Conservation (phyloP, 2,888 invertebrate genomes). For the Drosophila maculinotata region DNA sequence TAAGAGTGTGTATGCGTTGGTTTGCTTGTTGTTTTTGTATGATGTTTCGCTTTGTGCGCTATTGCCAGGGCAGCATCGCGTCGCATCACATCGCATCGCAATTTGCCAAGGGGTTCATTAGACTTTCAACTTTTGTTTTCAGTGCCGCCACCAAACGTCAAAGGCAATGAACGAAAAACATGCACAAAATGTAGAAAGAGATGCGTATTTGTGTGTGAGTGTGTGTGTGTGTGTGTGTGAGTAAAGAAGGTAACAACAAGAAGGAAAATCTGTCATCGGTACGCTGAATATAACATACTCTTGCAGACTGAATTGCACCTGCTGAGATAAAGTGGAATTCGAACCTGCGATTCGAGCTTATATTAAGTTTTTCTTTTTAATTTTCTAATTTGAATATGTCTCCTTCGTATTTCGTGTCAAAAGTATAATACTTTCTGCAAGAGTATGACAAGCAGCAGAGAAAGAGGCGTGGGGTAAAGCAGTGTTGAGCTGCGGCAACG, state of each 20-base stretch:
- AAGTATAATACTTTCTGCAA: not conserved
- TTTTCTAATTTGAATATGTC: not conserved
- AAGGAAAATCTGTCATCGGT: not conserved
- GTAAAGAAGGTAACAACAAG: constrained; percentile 15
- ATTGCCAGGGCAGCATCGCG: constrained; percentile 23
- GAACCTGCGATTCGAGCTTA: too few relatives aligned
- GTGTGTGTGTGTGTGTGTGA: not conserved
- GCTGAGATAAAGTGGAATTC: too few relatives aligned
- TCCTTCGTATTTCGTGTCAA: not conserved
- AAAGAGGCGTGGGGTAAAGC: constrained; percentile 2
- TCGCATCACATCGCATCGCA: constrained; percentile 25
- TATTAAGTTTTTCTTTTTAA: too few relatives aligned
- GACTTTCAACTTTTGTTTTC: constrained; percentile 67
- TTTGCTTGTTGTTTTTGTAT: constrained; percentile 17
- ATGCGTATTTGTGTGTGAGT: not conserved
- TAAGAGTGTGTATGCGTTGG: not conserved
- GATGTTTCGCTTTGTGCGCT: constrained; percentile 49
- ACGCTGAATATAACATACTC: not conserved
- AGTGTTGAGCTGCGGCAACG: constrained; percentile 14
- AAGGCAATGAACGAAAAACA: constrained; percentile 77
- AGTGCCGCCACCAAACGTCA: constrained; percentile 58
- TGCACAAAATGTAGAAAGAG: constrained; percentile 41
- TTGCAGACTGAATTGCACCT: too few relatives aligned
- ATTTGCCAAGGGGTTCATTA: constrained; percentile 76
- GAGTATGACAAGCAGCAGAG: not conserved